Conservation (phyloP, 2,888 invertebrate species). For the Gymnocheta viridis region DNA sequence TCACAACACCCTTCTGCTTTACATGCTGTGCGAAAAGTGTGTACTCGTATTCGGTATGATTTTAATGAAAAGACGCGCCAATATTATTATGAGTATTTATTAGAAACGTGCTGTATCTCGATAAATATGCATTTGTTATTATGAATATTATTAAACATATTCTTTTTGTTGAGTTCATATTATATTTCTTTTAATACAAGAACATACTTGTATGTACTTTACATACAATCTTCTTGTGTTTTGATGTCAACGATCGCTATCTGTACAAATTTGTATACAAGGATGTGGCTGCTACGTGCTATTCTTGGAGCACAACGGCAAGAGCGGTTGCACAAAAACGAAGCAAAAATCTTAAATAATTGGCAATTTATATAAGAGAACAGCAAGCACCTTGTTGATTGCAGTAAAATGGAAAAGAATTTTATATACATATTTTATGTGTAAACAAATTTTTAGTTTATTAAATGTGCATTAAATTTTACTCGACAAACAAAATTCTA, state of each 20-base stretch:
- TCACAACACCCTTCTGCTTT: not conserved
- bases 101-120: slow-evolving; percentile 82
- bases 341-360: slow-evolving; percentile 58
- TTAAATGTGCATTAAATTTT: slow-evolving; percentile 19
- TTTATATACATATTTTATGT: slow-evolving; percentile 36
- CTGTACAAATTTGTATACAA: slow-evolving; percentile 30
- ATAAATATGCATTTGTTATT: slow-evolving; percentile 73
- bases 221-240: slow-evolving; percentile 23
- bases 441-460: slow-evolving; percentile 35
- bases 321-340: not conserved
- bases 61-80: slow-evolving; percentile 72
- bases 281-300: slow-evolving; percentile 55
- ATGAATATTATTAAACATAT: slow-evolving; percentile 59
- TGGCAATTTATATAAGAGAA: slow-evolving; percentile 61
- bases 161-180: slow-evolving; percentile 22
- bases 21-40: not conserved
- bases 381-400: slow-evolving; percentile 63
- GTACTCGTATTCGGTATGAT: not conserved
- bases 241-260: slow-evolving; percentile 67
- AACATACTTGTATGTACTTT: slow-evolving; percentile 23
- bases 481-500: not conserved
- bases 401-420: slow-evolving; percentile 28
- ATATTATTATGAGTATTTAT: slow-evolving; percentile 74
- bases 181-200: slow-evolving; percentile 28
- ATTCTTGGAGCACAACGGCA: slow-evolving; percentile 27